Percentiles rank a stretch among this genome's conserved stretches.
phyloP scores from a whole-genome alignment of 2,113 vertebrate species.

The Cottus gobio region DNA sequence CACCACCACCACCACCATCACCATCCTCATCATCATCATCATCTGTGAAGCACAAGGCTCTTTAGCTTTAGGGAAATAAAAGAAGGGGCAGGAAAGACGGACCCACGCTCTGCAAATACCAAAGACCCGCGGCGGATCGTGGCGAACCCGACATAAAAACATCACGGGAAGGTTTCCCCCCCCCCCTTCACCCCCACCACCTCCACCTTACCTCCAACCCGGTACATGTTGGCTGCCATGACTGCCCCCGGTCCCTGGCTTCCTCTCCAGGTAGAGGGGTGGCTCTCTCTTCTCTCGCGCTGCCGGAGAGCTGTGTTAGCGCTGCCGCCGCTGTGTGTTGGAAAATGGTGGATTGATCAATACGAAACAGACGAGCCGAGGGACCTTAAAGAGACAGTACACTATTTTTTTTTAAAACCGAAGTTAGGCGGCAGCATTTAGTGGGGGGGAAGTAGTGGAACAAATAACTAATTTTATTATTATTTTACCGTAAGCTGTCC shows the following conservation, averaged over 20 bases:
- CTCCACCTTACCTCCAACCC: constrained; percentile 87
- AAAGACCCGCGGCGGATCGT: constrained; percentile 52
- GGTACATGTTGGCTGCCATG: constrained; percentile 91
- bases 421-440: constrained; percentile 16
- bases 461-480: not conserved
- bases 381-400: constrained; percentile 86
- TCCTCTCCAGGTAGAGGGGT: constrained; percentile 84
- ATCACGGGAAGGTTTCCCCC: constrained; percentile 12
- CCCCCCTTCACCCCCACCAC: not conserved
- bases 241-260: constrained; percentile 83
- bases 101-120: constrained; percentile 66
- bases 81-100: constrained; percentile 72
- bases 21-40: constrained; percentile 72
- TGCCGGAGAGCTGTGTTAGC: constrained; percentile 75
- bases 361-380: constrained; percentile 81
- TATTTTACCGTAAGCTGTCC: not conserved
- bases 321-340: constrained; percentile 85
- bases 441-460: not conserved
- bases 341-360: constrained; percentile 91
- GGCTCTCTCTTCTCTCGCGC: constrained; percentile 70
- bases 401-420: not conserved
- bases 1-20: constrained; percentile 39
- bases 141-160: constrained; percentile 54
- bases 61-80: constrained; percentile 79
- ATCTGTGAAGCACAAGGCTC: constrained; percentile 74